Percentiles rank a stretch among this genome's conserved stretches.
Conservation (phyloP, 2,797 vertebrate species). For the Pitangus sulphuratus region DNA sequence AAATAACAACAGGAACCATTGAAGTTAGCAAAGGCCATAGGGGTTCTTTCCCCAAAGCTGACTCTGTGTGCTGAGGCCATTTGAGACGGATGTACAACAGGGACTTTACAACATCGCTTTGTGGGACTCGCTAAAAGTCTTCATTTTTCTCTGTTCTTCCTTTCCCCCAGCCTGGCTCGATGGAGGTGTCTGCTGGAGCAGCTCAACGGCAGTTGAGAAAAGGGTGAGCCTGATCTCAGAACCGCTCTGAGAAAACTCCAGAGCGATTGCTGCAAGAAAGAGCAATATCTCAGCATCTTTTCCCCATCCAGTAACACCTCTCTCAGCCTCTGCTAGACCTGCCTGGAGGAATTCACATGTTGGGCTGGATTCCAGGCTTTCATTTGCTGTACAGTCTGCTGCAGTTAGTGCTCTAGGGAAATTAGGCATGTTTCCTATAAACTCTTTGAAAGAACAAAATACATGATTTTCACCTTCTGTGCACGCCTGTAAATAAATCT, state of each 20-base stretch:
- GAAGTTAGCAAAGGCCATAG: conserved; percentile 41
- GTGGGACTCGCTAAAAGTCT: conserved; percentile 26
- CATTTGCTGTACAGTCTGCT: background rate
- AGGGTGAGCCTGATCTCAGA: conserved; percentile 40
- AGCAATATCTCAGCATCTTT: conserved; percentile 36
- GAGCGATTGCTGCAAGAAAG: conserved; percentile 22
- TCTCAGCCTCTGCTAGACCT: background rate
- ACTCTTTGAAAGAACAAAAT: background rate
- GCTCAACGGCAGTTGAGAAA: conserved; percentile 44
- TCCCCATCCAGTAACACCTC: conserved; percentile 20
- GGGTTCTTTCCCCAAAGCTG: conserved; percentile 41
- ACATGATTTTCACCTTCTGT: background rate
- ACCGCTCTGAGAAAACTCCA: conserved; percentile 50
- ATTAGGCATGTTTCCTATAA: background rate
- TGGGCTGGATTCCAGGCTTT: conserved; percentile 18
- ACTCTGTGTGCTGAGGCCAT: background rate
- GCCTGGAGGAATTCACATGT: conserved; percentile 13
- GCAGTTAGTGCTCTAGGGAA: background rate
- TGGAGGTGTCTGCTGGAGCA: background rate
- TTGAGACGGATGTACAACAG: conserved; percentile 48
- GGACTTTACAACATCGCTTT: background rate
- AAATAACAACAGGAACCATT: conserved; percentile 64
- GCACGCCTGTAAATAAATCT: background rate
- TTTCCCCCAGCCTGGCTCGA: conserved; percentile 16
- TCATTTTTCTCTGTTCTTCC: conserved; percentile 26